These are phyloP conservation scores for Lathamus discolor DNA, from an alignment of 2,113 vertebrate genomes.

Conservation along the genomic window DNA sequence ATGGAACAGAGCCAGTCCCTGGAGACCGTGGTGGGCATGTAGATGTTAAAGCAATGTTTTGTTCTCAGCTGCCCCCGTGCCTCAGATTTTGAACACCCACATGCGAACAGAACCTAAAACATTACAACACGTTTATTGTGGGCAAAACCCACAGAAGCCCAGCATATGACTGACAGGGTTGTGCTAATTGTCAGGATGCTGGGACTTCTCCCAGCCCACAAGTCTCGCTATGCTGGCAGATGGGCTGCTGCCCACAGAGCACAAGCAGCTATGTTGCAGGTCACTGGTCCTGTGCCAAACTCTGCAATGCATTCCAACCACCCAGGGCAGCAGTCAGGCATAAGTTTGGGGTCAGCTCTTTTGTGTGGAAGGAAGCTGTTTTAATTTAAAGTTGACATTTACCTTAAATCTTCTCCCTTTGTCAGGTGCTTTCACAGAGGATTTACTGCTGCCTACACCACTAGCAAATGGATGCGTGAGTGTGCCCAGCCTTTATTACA, in stretches of 20 bases:
- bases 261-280: neutral
- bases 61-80: neutral
- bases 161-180: neutral
- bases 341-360: neutral
- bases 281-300: neutral
- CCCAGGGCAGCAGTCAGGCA: neutral
- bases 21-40: accelerated
- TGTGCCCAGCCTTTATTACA: neutral
- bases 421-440: neutral
- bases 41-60: neutral
- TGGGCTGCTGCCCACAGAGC: neutral
- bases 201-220: neutral
- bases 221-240: accelerated
- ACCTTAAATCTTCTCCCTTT: neutral
- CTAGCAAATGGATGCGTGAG: neutral
- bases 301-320: accelerated
- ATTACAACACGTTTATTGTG: neutral
- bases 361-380: neutral
- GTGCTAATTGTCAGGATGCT: neutral
- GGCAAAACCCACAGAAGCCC: neutral
- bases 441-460: neutral
- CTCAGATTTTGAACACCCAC: neutral
- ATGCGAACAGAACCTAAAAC: accelerated
- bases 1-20: neutral
- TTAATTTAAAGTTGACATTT: neutral